Base-by-base conservation (phyloP, 2,888 invertebrate genomes). In the Dorcus parallelipipedus region DNA sequence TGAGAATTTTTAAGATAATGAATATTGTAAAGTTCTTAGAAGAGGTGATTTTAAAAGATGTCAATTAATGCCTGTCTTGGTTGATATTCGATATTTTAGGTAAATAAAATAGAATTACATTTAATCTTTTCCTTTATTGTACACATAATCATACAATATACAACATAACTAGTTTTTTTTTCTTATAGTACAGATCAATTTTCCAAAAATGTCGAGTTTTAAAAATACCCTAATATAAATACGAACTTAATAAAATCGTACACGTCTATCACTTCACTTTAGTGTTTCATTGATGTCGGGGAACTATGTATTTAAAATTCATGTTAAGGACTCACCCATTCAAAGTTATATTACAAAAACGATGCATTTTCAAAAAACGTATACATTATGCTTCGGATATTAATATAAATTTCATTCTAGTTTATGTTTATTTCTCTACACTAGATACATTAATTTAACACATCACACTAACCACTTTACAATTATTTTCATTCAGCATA, bases 101-200 rank as follows among this genome's bases (percentile, higher is more conserved):
- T 20, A 14, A 41, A 41, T 41, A 41, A 33, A 4, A 41, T 6
- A 41, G 5, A 41, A 41, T 9, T n/a, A 23, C 38, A 49, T 55
- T 52, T 42, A 59, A 52, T 47, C 45, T 51, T 49, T 52, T 62
- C 61, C 64, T 71, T 71, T 68, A 70, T 71, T 69, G 61, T 72
- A 71, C 72, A 72, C 68, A 65, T 67, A 71, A 71, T 71, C 67
- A 66, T 72, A 71, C 68, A 69, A 69, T 70, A 70, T 69, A 69
- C 70, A 71, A 69, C 66, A 64, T 58, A 69, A 70, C 64, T 64
- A 67, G 59, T 59, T 49, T 48, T 33, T 58, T 49, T 45, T 39
- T 38, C 20, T 56, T 54, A 56, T 59, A 55, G 56, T 59, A 59
- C 59, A 59, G 49, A 55, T 43, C 48, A 14, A 52, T 38, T 50